A percentile compares a stretch with the other conserved stretches of the same genome.
Evolutionary conservation across 2,888 invertebrate species (phyloP).

Genomic region (Caenorhabditis afra): DNA sequence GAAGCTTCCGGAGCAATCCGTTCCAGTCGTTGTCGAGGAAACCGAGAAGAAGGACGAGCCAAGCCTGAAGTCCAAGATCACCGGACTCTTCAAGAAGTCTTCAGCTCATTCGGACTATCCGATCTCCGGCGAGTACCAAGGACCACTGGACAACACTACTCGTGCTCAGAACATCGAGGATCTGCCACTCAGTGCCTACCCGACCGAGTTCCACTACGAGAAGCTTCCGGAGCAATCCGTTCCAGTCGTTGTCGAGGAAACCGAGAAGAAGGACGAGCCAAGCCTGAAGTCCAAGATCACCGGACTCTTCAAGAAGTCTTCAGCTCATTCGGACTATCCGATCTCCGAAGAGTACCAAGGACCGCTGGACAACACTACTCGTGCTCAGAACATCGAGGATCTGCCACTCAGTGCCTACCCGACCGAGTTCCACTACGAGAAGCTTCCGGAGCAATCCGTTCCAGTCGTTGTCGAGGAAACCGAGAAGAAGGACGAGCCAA

Average conservation of each 20-base stretch:
- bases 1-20: conserved; percentile 29
- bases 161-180: conserved; percentile 15
- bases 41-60: conserved; percentile 38
- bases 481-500: conserved; percentile 31
- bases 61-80: conserved; percentile 36
- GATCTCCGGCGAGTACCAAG: conserved; percentile 53
- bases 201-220: conserved; percentile 30
- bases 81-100: conserved; percentile 63
- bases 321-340: conserved; percentile 66
- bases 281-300: conserved; percentile 46
- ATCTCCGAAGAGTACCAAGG: conserved; percentile 61
- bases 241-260: conserved; percentile 42
- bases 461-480: conserved; percentile 40
- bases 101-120: conserved; percentile 60
- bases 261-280: conserved; percentile 42
- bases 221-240: conserved; percentile 35
- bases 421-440: conserved; percentile 57
- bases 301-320: conserved; percentile 50
- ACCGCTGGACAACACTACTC: conserved; percentile 54
- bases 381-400: conserved; percentile 61
- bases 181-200: conserved; percentile 15
- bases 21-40: conserved; percentile 30
- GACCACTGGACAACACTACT: conserved; percentile 49
- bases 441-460: conserved; percentile 34
- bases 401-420: conserved; percentile 47